phyloP scores from a whole-genome alignment of 2,888 invertebrate genomes.

The Hofmannophila pseudospretella region DNA sequence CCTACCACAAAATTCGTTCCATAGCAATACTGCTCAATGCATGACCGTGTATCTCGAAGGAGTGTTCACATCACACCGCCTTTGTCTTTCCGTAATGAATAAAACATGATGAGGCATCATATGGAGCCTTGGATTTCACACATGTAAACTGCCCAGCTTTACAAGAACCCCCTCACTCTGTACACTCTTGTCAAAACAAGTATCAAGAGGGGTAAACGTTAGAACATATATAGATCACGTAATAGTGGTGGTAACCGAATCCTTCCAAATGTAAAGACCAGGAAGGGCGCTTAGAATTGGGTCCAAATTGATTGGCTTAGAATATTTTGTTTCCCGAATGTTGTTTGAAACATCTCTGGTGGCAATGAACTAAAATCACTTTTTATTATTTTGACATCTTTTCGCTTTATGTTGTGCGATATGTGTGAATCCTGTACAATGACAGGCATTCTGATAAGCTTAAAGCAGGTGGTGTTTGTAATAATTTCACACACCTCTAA shows the following conservation, averaged over 20 bases:
- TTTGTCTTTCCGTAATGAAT: slow-evolving; percentile 62
- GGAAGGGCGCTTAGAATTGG: slow-evolving; percentile 32
- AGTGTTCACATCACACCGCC: slow-evolving; percentile 48
- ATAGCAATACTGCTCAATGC: slow-evolving; percentile 52
- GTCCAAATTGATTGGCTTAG: slow-evolving; percentile 38
- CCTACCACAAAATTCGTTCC: too few species aligned
- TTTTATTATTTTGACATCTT: too few species aligned
- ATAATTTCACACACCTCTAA: too few species aligned
- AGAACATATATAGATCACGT: slow-evolving; percentile 16
- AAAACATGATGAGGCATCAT: slow-evolving; percentile 55
- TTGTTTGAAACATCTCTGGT: neutral
- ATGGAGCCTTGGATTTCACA: slow-evolving; percentile 42
- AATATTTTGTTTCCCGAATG: slow-evolving; percentile 9
- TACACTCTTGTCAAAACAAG: neutral
- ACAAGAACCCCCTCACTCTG: slow-evolving; percentile 15
- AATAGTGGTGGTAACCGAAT: slow-evolving; percentile 31
- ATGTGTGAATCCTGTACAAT: too few species aligned
- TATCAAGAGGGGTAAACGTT: neutral
- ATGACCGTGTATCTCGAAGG: slow-evolving; percentile 42
- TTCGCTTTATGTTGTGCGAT: too few species aligned
- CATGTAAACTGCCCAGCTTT: slow-evolving; percentile 31
- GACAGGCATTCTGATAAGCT: too few species aligned
- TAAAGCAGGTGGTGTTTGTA: too few species aligned
- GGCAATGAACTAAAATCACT: too few species aligned
- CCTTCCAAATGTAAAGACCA: slow-evolving; percentile 26